Conservation (phyloP, 2,888 invertebrate genomes). For the Sisyra nigra region DNA sequence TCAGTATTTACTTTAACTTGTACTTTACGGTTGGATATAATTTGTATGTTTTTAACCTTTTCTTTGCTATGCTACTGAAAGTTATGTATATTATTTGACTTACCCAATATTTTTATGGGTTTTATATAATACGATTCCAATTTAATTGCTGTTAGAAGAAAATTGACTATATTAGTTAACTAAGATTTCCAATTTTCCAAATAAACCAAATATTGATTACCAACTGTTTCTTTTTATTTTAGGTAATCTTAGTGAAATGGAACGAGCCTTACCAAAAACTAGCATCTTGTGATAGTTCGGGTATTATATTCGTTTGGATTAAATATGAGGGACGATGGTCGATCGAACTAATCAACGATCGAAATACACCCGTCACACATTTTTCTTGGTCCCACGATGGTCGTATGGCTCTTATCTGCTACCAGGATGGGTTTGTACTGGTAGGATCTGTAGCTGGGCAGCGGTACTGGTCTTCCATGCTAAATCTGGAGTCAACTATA, state of each 20-base stretch:
- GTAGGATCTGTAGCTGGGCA: constrained; percentile 96
- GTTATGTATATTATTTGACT: no score
- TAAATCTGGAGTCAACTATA: constrained; percentile 84
- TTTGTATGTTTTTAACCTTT: no score
- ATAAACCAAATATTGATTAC: no score
- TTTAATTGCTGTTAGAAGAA: no score
- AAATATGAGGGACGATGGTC: constrained; percentile 99
- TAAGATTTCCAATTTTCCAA: no score
- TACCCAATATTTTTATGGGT: no score
- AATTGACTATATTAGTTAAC: no score
- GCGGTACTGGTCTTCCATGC: constrained; percentile 95
- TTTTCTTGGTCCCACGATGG: constrained; percentile 99
- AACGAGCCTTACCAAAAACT: constrained; percentile 96
- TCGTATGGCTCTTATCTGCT: constrained; percentile 94
- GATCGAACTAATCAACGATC: constrained; percentile 95
- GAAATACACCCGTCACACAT: constrained; percentile 92
- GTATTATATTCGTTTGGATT: constrained; percentile 98
- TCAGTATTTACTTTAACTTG: no score
- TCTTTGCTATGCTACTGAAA: no score
- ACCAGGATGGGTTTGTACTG: constrained; percentile 95
- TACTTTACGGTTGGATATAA: no score
- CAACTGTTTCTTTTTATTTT: constrained; percentile 14
- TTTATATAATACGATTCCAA: no score
- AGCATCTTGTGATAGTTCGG: constrained; percentile 93
- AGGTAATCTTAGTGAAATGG: constrained; percentile 95